Evolutionary conservation across 2,797 vertebrate genomes (phyloP), one percentile per base, ranked within the genome.

Genomic region (Micropoecilia bifurca): DNA sequence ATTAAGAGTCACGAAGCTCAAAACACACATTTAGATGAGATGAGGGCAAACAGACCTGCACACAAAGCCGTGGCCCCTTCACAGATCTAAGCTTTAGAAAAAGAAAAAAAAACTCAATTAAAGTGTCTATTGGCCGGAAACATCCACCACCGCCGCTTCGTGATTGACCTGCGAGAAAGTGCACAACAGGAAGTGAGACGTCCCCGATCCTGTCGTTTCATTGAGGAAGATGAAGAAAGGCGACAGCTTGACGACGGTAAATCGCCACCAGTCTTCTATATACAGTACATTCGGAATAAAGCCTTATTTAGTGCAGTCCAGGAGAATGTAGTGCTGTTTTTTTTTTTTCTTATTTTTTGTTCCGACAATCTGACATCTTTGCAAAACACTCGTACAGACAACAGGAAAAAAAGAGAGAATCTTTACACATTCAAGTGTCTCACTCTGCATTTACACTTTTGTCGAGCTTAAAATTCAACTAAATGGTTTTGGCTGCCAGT

Each of bases 221-320:
- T 73, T 75, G 78, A 80, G 48, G 80, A 82, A 71, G 66, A 76
- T 75, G 73, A 89, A 36, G 77, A 57, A 81, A 79, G 79, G 78
- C 71, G 79, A 75, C 47, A 1, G 78, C 76, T 81, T 89, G 80
- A 91, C 80, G 14, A 87, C 84, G 87, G 82, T 73, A 84, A 83
- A 18, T 41, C 59, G 71, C 88, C 85, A 89, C 85, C 85, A 81
- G 80, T 89, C 88, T 74, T 91, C 66, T 86, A 93, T 94, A 84
- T 93, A 94, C 91, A 94, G 61, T 95, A 95, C 94, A 95, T 95
- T 95, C 94, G 92, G 86, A 90, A 91, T 94, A 94, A 95, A 94
- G 92, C 91, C 88, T 92, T 91, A 74, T 89, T 93, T 93, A 93
- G 94, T 94, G 94, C 92, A 93, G 93, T 91, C 90, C 88, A 90